phyloP scores from a whole-genome alignment of 2,113 vertebrate genomes.

The Egretta garzetta region DNA sequence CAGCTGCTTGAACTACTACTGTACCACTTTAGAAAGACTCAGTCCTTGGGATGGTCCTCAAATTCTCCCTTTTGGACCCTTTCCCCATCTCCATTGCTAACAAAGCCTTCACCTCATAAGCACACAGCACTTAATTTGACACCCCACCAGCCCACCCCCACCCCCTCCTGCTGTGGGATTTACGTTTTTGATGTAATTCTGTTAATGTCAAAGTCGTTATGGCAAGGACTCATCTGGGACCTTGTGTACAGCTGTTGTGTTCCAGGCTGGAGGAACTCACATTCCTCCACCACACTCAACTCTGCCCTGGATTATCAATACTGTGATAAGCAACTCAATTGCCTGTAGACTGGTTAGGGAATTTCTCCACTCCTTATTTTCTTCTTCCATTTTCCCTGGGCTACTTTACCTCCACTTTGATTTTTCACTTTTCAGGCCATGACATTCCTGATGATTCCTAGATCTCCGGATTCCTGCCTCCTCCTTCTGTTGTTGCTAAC shows the following conservation, averaged over 20 bases:
- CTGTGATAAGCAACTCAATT: background rate
- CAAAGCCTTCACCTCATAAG: background rate
- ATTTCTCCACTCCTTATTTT: background rate
- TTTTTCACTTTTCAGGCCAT: background rate
- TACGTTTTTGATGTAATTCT: background rate
- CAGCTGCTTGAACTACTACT: background rate
- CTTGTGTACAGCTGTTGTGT: background rate
- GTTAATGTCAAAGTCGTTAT: background rate
- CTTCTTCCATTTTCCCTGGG: background rate
- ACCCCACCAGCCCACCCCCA: background rate
- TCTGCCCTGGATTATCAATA: conserved; percentile 29
- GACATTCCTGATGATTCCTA: conserved; percentile 23
- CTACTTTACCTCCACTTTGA: background rate
- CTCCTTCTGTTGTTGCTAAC: conserved; percentile 12
- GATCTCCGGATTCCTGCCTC: conserved; percentile 19
- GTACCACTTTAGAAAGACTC: background rate
- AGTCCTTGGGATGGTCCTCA: background rate
- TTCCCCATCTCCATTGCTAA: background rate
- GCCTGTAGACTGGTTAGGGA: background rate
- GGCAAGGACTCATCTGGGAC: background rate
- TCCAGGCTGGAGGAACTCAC: background rate
- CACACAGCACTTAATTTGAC: background rate
- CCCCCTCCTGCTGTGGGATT: background rate
- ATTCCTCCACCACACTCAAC: background rate
- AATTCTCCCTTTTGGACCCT: background rate